phyloP scores from a whole-genome alignment of 1,140 invertebrate species.

The Philotrypesis tridentata region DNA sequence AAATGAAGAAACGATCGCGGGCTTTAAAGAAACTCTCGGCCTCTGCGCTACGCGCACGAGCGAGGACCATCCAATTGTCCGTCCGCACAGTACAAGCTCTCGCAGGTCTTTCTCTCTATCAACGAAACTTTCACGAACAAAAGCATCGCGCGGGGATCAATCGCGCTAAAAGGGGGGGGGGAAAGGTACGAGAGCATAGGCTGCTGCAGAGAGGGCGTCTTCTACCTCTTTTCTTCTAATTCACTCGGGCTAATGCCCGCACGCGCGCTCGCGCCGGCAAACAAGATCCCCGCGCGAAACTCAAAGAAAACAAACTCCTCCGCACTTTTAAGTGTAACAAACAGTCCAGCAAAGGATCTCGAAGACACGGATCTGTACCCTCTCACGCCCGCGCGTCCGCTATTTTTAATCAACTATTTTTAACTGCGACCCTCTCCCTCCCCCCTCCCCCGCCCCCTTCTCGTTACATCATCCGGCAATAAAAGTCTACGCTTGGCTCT shows the following conservation, averaged over 20 bases:
- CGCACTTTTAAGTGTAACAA: neutral
- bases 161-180: too few species aligned
- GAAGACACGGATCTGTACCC: neutral
- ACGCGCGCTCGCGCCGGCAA: neutral
- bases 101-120: too few species aligned
- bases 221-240: neutral
- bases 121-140: too few species aligned
- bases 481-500: conserved; percentile 13
- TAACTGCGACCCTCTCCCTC: neutral
- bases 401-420: conserved; percentile 42
- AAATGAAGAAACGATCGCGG: too few species aligned
- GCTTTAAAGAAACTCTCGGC: too few species aligned
- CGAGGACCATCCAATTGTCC: too few species aligned
- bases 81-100: too few species aligned
- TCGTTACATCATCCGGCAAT: conserved; percentile 51
- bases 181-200: too few species aligned
- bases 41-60: too few species aligned
- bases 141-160: too few species aligned
- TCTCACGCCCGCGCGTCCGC: neutral
- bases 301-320: neutral
- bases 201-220: too few species aligned
- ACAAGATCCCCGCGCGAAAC: neutral
- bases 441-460: neutral
- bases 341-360: conserved; percentile 49
- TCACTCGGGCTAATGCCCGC: neutral